A percentile compares a stretch with the other conserved stretches of the same genome.
Evolutionary conservation across 2,113 vertebrate genomes (phyloP).

Genomic region (Eurypyga helias): DNA sequence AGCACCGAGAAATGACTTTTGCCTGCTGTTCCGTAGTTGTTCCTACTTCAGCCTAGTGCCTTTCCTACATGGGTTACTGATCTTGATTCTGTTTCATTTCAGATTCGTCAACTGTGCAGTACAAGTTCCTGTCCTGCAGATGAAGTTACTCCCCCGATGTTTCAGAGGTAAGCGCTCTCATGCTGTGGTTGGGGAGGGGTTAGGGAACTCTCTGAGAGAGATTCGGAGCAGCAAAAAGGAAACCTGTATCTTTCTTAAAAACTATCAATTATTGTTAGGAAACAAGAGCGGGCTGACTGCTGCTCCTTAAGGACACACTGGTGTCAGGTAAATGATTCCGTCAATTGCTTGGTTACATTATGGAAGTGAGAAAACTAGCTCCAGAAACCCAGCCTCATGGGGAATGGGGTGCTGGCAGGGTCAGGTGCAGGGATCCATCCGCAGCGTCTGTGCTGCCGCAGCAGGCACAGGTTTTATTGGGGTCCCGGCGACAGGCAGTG

Average conservation of each 20-base stretch:
- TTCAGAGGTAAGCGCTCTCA: background rate
- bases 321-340: background rate
- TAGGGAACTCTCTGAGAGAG: background rate
- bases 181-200: background rate
- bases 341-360: background rate
- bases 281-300: background rate
- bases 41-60: background rate
- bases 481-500: fast-evolving
- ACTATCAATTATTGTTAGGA: background rate
- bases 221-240: background rate
- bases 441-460: background rate
- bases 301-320: background rate
- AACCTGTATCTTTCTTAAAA: background rate
- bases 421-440: background rate
- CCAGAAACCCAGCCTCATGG: background rate
- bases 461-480: background rate
- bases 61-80: background rate
- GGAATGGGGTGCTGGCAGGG: background rate
- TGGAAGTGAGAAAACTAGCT: background rate
- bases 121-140: background rate
- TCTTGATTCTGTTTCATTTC: background rate
- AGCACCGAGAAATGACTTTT: background rate
- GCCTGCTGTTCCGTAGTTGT: background rate
- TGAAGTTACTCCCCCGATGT: background rate
- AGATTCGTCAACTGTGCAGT: background rate